phyloP scores from a whole-genome alignment of 2,888 invertebrate species.

The Nemotelus pantherinus region DNA sequence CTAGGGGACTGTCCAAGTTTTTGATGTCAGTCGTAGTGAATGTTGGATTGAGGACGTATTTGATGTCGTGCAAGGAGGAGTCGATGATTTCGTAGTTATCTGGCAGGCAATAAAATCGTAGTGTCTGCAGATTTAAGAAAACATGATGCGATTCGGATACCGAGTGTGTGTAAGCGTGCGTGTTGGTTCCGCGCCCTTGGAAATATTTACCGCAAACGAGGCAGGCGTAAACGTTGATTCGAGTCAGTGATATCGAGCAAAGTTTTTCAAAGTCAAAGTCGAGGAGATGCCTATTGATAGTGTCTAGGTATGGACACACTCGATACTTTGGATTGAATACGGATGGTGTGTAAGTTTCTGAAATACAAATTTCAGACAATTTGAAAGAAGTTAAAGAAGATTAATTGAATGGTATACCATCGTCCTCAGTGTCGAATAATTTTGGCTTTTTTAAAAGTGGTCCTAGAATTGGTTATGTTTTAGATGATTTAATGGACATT shows the following conservation, averaged over 20 bases:
- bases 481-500: too few species aligned
- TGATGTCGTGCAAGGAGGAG: conserved; percentile 97
- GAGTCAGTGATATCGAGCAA: conserved; percentile 96
- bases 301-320: conserved; percentile 96
- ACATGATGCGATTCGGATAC: conserved; percentile 98
- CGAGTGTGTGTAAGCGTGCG: conserved; percentile 98
- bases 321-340: conserved; percentile 67
- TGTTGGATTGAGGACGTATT: conserved; percentile 97
- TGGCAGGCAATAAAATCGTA: conserved; percentile 98
- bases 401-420: not conserved
- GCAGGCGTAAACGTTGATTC: conserved; percentile 99
- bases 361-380: not conserved
- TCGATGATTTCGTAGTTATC: conserved; percentile 99
- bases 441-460: conserved; percentile 38
- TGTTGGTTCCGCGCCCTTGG: conserved; percentile 94
- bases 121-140: conserved; percentile 93
- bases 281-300: conserved; percentile 94
- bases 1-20: conserved; percentile 75
- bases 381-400: not conserved
- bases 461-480: conserved; percentile 1
- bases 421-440: conserved; percentile 31
- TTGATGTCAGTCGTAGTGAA: conserved; percentile 85
- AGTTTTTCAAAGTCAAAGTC: conserved; percentile 99
- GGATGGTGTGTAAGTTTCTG: conserved; percentile 59
- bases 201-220: conserved; percentile 99